These are phyloP conservation scores for Sardina pilchardus DNA, from an alignment of 2,113 vertebrate species.

Conservation along the genomic window DNA sequence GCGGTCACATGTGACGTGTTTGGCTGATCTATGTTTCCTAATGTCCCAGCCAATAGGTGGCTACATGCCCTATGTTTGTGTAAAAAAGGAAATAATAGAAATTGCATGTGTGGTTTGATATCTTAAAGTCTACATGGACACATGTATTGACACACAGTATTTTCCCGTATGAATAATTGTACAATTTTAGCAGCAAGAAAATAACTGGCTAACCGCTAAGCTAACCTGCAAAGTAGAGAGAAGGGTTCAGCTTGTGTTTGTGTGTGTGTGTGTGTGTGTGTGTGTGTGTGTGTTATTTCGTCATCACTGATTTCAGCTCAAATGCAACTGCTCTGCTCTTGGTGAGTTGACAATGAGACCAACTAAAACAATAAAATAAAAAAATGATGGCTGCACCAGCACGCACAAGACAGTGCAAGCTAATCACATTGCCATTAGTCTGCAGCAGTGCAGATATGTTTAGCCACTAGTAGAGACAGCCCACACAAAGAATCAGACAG, in stretches of 20 bases:
- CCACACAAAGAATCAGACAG: not conserved
- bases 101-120: not conserved
- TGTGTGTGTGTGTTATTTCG: not conserved
- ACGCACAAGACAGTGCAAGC: not conserved
- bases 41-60: not conserved
- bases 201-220: not conserved
- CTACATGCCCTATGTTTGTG: not conserved
- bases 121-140: not conserved
- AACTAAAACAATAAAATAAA: not conserved
- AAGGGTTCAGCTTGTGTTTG: not conserved
- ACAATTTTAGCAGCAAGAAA: not conserved
- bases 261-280: not conserved
- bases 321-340: not conserved
- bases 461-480: not conserved
- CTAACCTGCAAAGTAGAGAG: not conserved
- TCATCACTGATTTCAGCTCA: not conserved
- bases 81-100: not conserved
- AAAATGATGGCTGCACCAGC: not conserved
- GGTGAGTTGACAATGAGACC: no score
- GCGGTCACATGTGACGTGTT: not conserved
- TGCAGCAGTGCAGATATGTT: not conserved
- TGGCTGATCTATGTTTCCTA: not conserved
- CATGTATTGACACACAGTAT: not conserved
- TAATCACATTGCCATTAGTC: no score
- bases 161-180: not conserved